These are phyloP conservation scores for Bombus sylvicola DNA, from an alignment of 1,140 invertebrate genomes.

Conservation along the genomic window DNA sequence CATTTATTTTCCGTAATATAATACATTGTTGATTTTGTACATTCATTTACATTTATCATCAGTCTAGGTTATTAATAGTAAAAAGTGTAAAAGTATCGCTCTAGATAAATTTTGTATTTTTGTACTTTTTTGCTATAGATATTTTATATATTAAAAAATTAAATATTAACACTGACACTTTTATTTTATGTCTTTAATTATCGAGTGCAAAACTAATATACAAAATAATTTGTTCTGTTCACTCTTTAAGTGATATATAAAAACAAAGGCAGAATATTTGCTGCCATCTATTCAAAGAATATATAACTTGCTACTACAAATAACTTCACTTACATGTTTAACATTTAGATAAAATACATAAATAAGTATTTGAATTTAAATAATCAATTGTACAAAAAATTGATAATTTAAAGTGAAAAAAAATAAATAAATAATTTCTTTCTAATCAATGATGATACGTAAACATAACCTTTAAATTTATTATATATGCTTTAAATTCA, in stretches of 20 bases:
- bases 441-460: background rate
- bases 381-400: background rate
- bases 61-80: slow-evolving; percentile 25
- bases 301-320: background rate
- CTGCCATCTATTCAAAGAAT: background rate
- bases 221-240: background rate
- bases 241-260: background rate
- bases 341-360: background rate
- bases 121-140: background rate
- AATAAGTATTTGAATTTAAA: background rate
- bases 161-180: background rate
- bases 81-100: too few species aligned
- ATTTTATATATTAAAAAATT: background rate
- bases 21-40: slow-evolving; percentile 43
- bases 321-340: background rate
- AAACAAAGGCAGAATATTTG: background rate
- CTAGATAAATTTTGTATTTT: background rate
- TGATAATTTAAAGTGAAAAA: background rate
- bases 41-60: slow-evolving; percentile 21
- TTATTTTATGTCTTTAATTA: background rate
- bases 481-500: background rate
- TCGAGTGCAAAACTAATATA: background rate
- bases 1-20: slow-evolving; percentile 64
- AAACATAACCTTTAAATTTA: background rate
- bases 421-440: background rate